Conservation (phyloP, 2,797 vertebrate species). For the Sciurus vulgaris region DNA sequence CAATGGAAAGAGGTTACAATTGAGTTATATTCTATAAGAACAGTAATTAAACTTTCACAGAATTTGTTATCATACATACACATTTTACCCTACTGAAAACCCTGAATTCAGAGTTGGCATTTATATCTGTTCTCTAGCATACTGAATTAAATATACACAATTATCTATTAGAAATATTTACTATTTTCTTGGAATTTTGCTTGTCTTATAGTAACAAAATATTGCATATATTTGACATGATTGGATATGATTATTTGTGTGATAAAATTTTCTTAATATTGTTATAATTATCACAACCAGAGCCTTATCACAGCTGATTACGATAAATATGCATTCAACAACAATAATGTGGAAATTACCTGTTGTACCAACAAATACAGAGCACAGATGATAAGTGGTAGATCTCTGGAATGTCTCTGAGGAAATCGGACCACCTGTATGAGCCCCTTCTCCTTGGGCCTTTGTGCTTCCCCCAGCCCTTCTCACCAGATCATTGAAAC, state of each 20-base stretch:
- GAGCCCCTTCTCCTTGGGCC: background rate
- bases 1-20: background rate
- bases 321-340: constrained; percentile 34
- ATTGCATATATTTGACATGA: constrained; percentile 15
- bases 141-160: background rate
- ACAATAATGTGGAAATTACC: background rate
- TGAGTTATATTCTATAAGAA: background rate
- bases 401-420: background rate
- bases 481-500: background rate
- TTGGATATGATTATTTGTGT: constrained; percentile 28
- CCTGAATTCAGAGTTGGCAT: background rate
- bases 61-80: constrained; percentile 14
- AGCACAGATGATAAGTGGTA: background rate
- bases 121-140: constrained; percentile 41
- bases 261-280: constrained; percentile 51
- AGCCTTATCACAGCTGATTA: background rate
- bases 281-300: constrained; percentile 38
- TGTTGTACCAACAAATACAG: background rate
- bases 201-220: constrained; percentile 4
- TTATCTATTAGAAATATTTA: constrained; percentile 20
- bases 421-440: background rate
- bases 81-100: background rate
- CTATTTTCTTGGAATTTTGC: constrained; percentile 31
- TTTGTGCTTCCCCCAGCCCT: background rate
- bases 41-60: constrained; percentile 9